These are phyloP conservation scores for Origma solitaria DNA, from an alignment of 2,113 vertebrate genomes.

Conservation along the genomic window DNA sequence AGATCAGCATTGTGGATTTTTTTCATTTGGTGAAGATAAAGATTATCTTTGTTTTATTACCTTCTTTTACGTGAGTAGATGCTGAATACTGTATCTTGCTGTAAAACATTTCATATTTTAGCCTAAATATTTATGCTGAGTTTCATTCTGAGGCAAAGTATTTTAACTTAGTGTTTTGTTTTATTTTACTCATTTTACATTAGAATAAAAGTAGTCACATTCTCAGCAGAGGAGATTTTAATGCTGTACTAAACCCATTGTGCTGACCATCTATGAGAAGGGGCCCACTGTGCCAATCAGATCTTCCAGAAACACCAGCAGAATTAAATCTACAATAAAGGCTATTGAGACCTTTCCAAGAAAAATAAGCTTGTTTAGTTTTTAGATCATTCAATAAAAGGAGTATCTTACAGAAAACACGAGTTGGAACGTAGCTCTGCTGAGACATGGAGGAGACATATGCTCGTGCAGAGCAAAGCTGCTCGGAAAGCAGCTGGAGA, in stretches of 20 bases:
- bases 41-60: neutral
- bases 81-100: neutral
- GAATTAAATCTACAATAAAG: neutral
- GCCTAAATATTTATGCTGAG: neutral
- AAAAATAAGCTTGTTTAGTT: neutral
- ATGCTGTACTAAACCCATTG: neutral
- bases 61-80: neutral
- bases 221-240: neutral
- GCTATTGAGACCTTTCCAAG: neutral
- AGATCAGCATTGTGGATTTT: neutral
- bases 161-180: neutral
- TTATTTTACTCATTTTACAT: neutral
- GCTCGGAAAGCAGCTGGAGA: neutral
- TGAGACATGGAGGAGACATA: neutral
- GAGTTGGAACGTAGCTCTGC: neutral
- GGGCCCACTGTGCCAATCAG: neutral
- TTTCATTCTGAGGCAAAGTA: neutral
- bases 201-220: neutral
- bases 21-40: neutral
- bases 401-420: neutral
- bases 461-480: neutral
- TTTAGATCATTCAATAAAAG: neutral
- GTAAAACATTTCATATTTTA: neutral
- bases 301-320: neutral
- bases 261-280: neutral